Conservation (phyloP, 2,888 invertebrate genomes). For the Dryadula phaetusa region DNA sequence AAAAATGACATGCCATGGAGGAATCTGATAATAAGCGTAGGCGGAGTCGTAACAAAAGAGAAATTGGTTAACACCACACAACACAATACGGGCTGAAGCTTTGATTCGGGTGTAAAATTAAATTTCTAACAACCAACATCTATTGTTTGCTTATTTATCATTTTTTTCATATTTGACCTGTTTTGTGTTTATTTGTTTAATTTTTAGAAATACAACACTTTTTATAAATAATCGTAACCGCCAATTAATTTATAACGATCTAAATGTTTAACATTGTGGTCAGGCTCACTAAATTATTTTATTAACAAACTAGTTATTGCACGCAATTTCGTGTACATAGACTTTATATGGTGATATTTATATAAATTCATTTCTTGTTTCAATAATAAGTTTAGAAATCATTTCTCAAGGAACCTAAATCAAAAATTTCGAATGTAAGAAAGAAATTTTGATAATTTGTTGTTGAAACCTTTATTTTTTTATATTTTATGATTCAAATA, state of each 20-base stretch:
- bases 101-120: conserved; percentile 82
- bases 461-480: no score
- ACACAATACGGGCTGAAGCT: conserved; percentile 73
- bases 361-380: no score
- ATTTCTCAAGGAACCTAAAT: no score
- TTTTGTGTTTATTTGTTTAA: conserved; percentile 64
- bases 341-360: no score
- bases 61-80: conserved; percentile 78
- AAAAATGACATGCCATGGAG: conserved; percentile 81
- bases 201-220: conserved; percentile 55
- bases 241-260: conserved; percentile 11
- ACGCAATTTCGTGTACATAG: not conserved
- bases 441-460: no score
- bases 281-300: not conserved
- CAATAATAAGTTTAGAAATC: no score
- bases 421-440: no score
- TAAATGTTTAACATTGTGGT: not conserved
- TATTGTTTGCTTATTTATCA: conserved; percentile 62
- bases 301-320: not conserved
- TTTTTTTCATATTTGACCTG: conserved; percentile 64
- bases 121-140: conserved; percentile 70
- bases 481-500: no score
- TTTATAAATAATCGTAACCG: conserved; percentile 4
- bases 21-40: conserved; percentile 82
- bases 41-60: conserved; percentile 77